Conservation (phyloP, 2,113 vertebrate species). For the Orcinus orca region DNA sequence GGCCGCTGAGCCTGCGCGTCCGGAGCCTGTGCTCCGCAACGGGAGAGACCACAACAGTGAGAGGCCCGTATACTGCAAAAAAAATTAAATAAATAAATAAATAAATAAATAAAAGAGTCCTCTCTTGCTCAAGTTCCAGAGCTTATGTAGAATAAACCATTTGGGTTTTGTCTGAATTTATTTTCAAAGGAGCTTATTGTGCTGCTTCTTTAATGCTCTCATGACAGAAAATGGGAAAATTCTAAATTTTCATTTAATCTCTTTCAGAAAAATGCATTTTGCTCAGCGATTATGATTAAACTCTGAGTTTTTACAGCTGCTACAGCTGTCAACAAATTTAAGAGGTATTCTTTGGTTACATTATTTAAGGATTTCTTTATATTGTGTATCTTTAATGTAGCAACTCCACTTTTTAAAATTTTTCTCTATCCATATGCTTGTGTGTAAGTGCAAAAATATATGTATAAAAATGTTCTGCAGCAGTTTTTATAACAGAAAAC, state of each 20-base stretch:
- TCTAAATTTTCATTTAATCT: slow-evolving; percentile 2
- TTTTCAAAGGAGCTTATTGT: slow-evolving; percentile 18
- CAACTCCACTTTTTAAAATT: neutral
- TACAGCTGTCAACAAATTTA: neutral
- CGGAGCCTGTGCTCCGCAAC: no score
- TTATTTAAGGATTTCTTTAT: neutral
- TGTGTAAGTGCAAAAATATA: neutral
- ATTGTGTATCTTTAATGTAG: neutral
- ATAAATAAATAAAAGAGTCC: neutral
- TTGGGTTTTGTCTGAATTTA: slow-evolving; percentile 32
- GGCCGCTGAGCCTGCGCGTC: no score
- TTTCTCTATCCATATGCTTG: neutral
- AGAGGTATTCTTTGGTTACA: neutral
- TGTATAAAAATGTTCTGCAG: neutral
- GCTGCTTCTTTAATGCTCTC: neutral
- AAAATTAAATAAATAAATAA: no score
- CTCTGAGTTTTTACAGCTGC: neutral
- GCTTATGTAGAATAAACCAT: slow-evolving; percentile 27
- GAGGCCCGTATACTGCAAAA: no score
- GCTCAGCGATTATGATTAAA: neutral
- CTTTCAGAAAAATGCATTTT: slow-evolving; percentile 14
- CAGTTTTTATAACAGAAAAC: neutral
- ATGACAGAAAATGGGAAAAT: neutral
- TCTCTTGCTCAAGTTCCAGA: slow-evolving; percentile 40
- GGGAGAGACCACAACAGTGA: no score